Conservation (phyloP, 2,113 vertebrate genomes). For the Cephalopholis sonnerati region DNA sequence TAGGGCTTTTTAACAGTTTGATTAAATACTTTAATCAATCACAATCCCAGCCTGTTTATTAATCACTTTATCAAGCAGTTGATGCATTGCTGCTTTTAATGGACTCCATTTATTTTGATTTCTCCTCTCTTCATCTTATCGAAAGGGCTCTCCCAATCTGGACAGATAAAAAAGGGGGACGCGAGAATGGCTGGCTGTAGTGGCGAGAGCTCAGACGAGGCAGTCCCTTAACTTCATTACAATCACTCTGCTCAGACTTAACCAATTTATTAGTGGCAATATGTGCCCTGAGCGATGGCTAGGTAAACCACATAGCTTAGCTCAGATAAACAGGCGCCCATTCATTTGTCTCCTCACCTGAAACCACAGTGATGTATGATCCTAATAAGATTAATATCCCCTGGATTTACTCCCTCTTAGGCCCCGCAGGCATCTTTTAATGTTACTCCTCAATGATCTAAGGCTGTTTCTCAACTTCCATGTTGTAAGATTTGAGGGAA, state of each 20-base stretch:
- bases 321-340: conserved; percentile 96
- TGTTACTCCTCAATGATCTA: conserved; percentile 69
- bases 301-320: conserved; percentile 92
- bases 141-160: conserved; percentile 94
- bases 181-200: conserved; percentile 67
- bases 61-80: conserved; percentile 99
- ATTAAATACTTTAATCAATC: conserved; percentile 99
- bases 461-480: conserved; percentile 53
- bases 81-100: conserved; percentile 99
- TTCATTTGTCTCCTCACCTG: conserved; percentile 98
- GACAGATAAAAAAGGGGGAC: conserved; percentile 91
- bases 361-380: conserved; percentile 95
- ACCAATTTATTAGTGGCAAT: conserved; percentile 97
- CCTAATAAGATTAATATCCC: conserved; percentile 95
- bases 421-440: conserved; percentile 67
- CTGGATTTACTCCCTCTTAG: conserved; percentile 78
- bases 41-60: conserved; percentile 97
- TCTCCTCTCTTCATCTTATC: conserved; percentile 98
- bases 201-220: conserved; percentile 84
- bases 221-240: conserved; percentile 91
- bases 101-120: conserved; percentile 99
- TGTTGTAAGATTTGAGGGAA: conserved; percentile 24
- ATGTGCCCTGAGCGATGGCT: conserved; percentile 87
- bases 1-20: conserved; percentile 95
- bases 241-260: conserved; percentile 88